Conservation (phyloP, 2,888 invertebrate genomes). For the Tenthredo amoena region DNA sequence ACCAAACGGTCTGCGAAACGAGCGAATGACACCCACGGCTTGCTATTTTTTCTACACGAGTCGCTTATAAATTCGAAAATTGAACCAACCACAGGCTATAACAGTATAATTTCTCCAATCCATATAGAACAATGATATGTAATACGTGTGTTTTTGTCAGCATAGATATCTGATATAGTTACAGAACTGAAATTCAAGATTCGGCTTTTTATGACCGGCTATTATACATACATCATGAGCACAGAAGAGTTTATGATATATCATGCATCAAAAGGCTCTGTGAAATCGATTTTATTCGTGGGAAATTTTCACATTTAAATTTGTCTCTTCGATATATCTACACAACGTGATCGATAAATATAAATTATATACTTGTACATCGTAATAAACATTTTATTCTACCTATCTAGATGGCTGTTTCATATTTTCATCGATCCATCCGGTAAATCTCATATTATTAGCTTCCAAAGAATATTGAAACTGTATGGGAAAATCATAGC, state of each 20-base stretch:
- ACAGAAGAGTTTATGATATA: background rate
- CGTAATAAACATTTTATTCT: background rate
- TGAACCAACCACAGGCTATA: background rate
- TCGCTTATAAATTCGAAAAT: slow-evolving; percentile 8
- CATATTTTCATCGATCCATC: background rate
- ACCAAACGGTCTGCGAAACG: background rate
- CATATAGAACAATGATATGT: background rate
- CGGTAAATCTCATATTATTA: background rate
- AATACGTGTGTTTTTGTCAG: slow-evolving; percentile 13
- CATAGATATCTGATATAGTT: background rate
- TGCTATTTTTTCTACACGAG: background rate
- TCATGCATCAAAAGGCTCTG: background rate
- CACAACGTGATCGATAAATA: background rate
- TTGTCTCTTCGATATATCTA: background rate
- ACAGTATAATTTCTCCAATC: slow-evolving; percentile 3
- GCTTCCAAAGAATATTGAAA: background rate
- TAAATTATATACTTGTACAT: background rate
- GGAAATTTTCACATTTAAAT: background rate
- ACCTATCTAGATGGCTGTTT: background rate
- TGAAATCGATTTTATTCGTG: background rate
- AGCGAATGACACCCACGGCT: background rate
- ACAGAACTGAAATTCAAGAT: background rate
- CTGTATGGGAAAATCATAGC: background rate
- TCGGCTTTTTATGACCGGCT: background rate
- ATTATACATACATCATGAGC: background rate